Evolutionary conservation across 2,113 vertebrate species (phyloP).

Genomic region (Atractosteus spatula): DNA sequence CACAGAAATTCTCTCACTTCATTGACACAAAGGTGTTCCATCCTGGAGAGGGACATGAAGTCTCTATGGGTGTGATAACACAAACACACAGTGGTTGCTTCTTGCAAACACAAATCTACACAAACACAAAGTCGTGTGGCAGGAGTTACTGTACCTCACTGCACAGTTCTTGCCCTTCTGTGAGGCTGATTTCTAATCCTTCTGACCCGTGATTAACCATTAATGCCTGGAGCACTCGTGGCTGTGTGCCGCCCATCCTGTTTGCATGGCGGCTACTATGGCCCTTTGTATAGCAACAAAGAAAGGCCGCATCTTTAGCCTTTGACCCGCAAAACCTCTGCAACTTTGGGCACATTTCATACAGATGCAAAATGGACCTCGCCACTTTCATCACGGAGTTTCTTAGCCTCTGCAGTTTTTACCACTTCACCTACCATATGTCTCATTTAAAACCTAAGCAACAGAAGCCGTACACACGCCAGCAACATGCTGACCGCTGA

Average conservation of each 20-base stretch:
- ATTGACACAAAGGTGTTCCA: no score
- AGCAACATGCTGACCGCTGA: no score
- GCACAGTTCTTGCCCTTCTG: constrained; percentile 13
- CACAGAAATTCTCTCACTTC: no score
- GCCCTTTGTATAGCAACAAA: constrained; percentile 56
- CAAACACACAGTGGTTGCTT: no score
- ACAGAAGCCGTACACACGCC: no score
- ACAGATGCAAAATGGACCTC: constrained; percentile 37
- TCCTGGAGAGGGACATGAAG: no score
- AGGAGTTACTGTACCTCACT: not conserved
- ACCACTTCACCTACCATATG: no score
- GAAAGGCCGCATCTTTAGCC: constrained; percentile 59
- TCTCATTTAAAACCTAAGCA: no score
- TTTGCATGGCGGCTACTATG: constrained; percentile 36
- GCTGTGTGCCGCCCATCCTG: constrained; percentile 38
- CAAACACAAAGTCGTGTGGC: not conserved
- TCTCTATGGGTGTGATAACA: no score
- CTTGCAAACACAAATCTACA: no score
- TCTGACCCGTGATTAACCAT: constrained; percentile 49
- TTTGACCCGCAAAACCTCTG: constrained; percentile 52
- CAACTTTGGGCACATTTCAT: constrained; percentile 51
- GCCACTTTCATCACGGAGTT: not conserved
- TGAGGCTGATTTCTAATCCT: constrained; percentile 55
- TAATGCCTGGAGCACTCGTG: constrained; percentile 43
- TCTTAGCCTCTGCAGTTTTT: not conserved